Evolutionary conservation across 2,113 vertebrate species (phyloP), one percentile per base, ranked within the genome.

Genomic region (Eudorcas thomsonii): DNA sequence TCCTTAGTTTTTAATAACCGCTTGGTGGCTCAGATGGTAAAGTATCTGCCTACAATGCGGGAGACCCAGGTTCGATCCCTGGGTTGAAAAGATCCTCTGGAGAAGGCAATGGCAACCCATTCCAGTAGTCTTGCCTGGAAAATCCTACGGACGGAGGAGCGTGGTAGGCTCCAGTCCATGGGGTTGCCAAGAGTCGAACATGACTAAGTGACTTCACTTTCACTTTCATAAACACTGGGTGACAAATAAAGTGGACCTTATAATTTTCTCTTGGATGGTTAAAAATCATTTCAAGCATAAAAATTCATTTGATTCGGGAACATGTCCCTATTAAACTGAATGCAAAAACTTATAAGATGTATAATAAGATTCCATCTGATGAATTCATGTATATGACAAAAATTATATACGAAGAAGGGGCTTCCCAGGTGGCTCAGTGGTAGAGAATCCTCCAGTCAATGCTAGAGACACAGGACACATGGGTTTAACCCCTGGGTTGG

Each of bases 191-290:
- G 57, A 59, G 57, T 59, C 25, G 0, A 25, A 59, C 57, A 12
- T 12, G 57, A 59, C 57, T 59, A 12, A 12, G 57, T 2, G 25
- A 59, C 25, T 59, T 26, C 57, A 57, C 57, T 57, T 26, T 59
- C 57, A 59, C 25, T 77, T 86, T 97, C 84, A 91, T 89, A 90
- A 96, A 85, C 82, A 77, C 50, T 28, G 19, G 30, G 33, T 59
- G 48, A 91, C 19, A 84, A 62, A 59, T 23, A 91, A 91, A 86
- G 16, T 54, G 17, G 13, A 45, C 7, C 59, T 30, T 54, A 3
- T 33, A 83, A 88, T 91, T 96, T 92, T 95, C 45, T 94, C 88
- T 55, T 78, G 92, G 33, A 85, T 96, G 90, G 36, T 67, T 74
- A 93, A 84, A 43, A 45, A 50, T 64, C 10, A 54, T 64, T 93